Evolutionary conservation across 1,140 invertebrate species (phyloP), one percentile per base, ranked within the genome.

Genomic region (Pogonomyrmex barbatus): DNA sequence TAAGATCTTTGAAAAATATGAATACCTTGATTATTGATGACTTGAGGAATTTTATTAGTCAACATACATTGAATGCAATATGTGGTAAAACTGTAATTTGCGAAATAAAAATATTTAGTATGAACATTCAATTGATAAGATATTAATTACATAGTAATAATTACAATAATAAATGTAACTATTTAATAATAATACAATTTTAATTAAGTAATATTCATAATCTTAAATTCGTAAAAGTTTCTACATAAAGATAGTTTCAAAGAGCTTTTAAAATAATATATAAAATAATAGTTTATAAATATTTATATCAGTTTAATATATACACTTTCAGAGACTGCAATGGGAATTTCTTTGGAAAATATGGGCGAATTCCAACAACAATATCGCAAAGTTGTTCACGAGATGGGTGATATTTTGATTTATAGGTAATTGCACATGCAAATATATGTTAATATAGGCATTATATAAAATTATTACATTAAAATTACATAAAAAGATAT

Each of bases 271-370:
- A 52, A 71, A 52, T 52, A 50, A 10, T 70, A 14, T 36, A 24
- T 58, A 17, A n/a, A 24, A 24, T 24, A 24, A 24, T 24, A 24
- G 24, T 45, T 45, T 45, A 45, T 45, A 45, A 45, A 8, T 8
- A 8, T 45, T 45, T 45, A 50, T 52, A 47, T 56, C n/a, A 45
- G 4, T 50, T 60, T 6, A 30, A 62, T 1, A 36, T 3, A 54
- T 82, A 14, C 78, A 65, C 81, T 91, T 93, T 9, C 85, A 97
- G 97, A 98, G 94, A 97, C 97, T 65, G 97, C 97, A n/a, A 98
- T 98, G 97, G 98, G 98, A 1, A 96, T 96, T 50, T 96, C 96
- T 78, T 95, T 98, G 56, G 95, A 96, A 92, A 96, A 96, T 50
- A 52, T 52, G 50, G 92, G 95, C 76, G 92, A 96, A 77, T 94